Percentiles rank a stretch among this genome's conserved stretches.
Conservation (phyloP, 2,797 vertebrate species). For the Harpagifer antarcticus region DNA sequence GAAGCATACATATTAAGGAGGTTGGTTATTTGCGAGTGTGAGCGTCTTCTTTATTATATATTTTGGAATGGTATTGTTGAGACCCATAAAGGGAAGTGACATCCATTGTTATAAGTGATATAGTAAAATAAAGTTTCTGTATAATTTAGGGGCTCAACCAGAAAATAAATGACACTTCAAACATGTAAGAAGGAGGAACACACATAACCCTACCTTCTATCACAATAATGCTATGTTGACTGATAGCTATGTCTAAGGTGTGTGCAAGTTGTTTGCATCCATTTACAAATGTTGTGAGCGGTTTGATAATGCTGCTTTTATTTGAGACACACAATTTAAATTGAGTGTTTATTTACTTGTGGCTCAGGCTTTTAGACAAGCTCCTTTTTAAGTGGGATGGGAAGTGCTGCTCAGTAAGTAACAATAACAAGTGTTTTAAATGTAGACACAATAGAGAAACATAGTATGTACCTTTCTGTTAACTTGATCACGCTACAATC, state of each 20-base stretch:
- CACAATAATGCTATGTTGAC: not conserved
- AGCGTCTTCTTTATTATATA: constrained; percentile 8
- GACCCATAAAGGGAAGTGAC: not conserved
- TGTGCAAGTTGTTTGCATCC: constrained; percentile 8
- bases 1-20: constrained; percentile 33
- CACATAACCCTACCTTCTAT: not conserved
- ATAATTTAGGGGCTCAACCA: constrained; percentile 1
- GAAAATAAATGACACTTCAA: constrained; percentile 2
- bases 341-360: not conserved
- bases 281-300: not conserved
- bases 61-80: constrained; percentile 2
- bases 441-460: not conserved
- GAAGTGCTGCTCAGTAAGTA: constrained; percentile 1
- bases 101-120: not conserved
- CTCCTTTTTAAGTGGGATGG: not conserved
- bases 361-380: not conserved
- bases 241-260: not conserved
- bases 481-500: not conserved
- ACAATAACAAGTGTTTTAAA: not conserved
- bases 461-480: not conserved
- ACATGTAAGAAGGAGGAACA: not conserved
- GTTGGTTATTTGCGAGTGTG: not conserved
- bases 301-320: not conserved
- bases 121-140: not conserved
- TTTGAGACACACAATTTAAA: not conserved